These are phyloP conservation scores for Arctopsyche grandis DNA, from an alignment of 1,140 invertebrate species.

Conservation along the genomic window DNA sequence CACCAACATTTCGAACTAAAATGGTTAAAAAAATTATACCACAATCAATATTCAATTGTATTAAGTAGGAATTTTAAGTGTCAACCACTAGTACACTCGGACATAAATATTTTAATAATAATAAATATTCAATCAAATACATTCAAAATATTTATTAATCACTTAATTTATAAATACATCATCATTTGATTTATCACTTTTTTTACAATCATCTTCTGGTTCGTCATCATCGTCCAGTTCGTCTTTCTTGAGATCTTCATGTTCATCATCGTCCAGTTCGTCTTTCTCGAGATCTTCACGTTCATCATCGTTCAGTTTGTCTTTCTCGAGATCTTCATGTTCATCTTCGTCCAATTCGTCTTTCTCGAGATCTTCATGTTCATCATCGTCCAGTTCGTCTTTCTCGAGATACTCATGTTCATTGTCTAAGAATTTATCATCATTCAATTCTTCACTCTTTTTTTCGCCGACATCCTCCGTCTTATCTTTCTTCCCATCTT, in stretches of 20 bases:
- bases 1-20: too few species aligned
- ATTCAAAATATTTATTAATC: not conserved
- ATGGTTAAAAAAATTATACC: too few species aligned
- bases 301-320: not conserved
- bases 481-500: constrained; percentile 60
- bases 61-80: too few species aligned
- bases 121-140: not conserved
- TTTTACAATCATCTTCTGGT: not conserved
- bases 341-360: not conserved
- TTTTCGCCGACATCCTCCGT: too few species aligned
- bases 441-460: not conserved
- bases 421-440: not conserved
- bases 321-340: not conserved
- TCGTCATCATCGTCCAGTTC: not conserved
- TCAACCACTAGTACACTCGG: too few species aligned
- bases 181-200: not conserved
- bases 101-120: too few species aligned
- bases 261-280: not conserved
- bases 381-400: too few species aligned
- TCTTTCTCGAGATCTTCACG: not conserved
- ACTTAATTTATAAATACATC: not conserved
- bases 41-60: too few species aligned
- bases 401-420: not conserved
- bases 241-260: not conserved
- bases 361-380: not conserved